These are phyloP conservation scores for Tyrophagus putrescentiae DNA, from an alignment of 1,140 invertebrate genomes.

Conservation along the genomic window DNA sequence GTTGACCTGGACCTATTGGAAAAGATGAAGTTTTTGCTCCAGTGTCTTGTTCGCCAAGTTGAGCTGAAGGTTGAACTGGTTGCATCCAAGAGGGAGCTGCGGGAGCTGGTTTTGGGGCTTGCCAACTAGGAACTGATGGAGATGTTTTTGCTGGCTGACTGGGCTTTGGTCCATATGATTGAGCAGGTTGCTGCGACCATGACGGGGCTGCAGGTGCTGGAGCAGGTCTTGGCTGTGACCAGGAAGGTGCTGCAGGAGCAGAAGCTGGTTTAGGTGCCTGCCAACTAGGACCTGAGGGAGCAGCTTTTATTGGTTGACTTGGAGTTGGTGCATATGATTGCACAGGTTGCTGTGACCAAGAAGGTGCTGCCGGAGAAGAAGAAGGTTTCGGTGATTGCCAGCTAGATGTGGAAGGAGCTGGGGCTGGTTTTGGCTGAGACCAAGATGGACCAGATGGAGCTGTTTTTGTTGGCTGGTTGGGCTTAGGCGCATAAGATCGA, in stretches of 20 bases:
- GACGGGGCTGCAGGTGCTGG: not conserved
- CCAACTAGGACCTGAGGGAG: not conserved
- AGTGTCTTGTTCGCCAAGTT: not conserved
- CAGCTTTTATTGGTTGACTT: not conserved
- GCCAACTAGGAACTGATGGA: not conserved
- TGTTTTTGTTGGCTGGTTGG: conserved; percentile 3
- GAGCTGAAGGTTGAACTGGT: not conserved
- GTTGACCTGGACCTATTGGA: too few relatives aligned
- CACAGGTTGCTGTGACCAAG: not conserved
- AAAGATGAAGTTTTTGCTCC: too few relatives aligned
- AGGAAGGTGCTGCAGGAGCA: conserved; percentile 10
- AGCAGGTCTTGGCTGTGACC: conserved; percentile 1
- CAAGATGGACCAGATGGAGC: not conserved
- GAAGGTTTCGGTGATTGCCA: not conserved
- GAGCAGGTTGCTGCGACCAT: too few relatives aligned
- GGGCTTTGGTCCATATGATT: too few relatives aligned
- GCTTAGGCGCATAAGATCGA: not conserved
- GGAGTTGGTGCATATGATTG: not conserved
- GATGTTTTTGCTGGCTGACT: too few relatives aligned
- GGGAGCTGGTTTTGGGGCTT: not conserved
- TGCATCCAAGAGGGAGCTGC: not conserved
- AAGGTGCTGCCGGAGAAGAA: conserved; percentile 8
- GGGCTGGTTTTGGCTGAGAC: not conserved
- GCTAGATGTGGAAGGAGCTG: not conserved
- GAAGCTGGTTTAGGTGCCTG: not conserved